Evolutionary conservation across 30 jellyfish, hydroid and myxozoan species (phyloP).

Genomic region (Turritopsis rubra): DNA sequence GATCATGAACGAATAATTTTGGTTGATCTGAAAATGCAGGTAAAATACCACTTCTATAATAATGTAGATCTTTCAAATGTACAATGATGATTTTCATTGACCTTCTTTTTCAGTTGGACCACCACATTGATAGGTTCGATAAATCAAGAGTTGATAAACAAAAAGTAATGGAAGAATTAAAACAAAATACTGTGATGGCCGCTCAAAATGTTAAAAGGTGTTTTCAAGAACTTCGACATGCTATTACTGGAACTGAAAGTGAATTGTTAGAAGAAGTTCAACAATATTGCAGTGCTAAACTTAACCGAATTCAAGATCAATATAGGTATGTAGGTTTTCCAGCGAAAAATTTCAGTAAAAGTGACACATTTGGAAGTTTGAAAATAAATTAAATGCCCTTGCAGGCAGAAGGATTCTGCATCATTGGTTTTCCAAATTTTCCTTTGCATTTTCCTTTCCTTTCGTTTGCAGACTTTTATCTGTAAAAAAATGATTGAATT

Average conservation of each 20-base stretch:
- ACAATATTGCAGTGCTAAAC: slow-evolving; percentile 24
- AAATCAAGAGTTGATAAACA: slow-evolving; percentile 60
- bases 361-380: no score
- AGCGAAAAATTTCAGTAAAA: no score
- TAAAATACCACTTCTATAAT: background rate
- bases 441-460: no score
- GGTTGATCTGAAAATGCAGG: slow-evolving; percentile 51
- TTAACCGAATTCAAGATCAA: slow-evolving; percentile 47
- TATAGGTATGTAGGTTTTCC: slow-evolving; percentile 45
- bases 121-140: slow-evolving; percentile 44
- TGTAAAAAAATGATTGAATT: no score
- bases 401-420: no score
- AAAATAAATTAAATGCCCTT: no score
- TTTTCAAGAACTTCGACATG: slow-evolving; percentile 41
- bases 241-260: slow-evolving; percentile 46
- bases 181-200: slow-evolving; percentile 35
- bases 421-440: no score
- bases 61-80: no score
- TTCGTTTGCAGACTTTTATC: no score
- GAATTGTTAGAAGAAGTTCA: slow-evolving; percentile 28
- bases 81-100: no score
- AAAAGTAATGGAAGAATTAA: slow-evolving; percentile 46
- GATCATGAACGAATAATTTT: slow-evolving; percentile 39
- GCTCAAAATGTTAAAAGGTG: slow-evolving; percentile 42
- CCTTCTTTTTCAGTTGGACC: slow-evolving; percentile 37